These are phyloP conservation scores for Salpingus planirostris DNA, from an alignment of 2,888 invertebrate species.

Conservation along the genomic window DNA sequence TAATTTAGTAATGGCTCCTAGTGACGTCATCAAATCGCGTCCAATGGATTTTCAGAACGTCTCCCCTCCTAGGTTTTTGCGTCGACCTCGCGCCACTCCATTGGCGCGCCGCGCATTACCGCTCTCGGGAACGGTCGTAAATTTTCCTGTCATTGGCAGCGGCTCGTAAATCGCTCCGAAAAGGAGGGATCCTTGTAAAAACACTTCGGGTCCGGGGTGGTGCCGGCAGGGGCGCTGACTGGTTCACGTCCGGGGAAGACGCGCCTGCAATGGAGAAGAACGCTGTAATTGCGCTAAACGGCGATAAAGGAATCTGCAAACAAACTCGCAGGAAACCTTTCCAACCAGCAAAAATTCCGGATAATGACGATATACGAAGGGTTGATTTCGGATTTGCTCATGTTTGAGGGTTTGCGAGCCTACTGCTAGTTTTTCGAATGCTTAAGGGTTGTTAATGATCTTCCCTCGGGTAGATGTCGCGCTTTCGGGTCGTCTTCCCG, in stretches of 20 bases:
- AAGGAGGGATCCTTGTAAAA: conserved; percentile 7
- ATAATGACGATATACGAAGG: no score
- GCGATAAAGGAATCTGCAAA: conserved; percentile 3
- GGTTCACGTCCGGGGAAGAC: neutral
- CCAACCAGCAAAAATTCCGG: no score
- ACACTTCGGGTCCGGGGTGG: no score
- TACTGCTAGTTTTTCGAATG: no score
- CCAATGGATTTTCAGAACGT: conserved; percentile 19
- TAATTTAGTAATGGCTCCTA: conserved; percentile 28
- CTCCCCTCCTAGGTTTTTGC: conserved; percentile 13
- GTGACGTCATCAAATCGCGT: conserved; percentile 20
- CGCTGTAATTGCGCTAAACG: conserved; percentile 3
- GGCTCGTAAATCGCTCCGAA: conserved; percentile 20
- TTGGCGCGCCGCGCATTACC: conserved; percentile 18
- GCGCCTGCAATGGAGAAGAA: neutral
- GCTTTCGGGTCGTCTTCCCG: no score
- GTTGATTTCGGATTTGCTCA: no score
- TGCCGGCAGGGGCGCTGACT: no score
- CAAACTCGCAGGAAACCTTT: no score
- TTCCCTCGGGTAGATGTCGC: no score
- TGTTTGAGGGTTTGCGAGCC: no score
- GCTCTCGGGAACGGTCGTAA: conserved; percentile 15
- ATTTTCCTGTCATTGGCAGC: conserved; percentile 22
- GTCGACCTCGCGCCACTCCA: conserved; percentile 11
- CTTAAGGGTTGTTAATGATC: no score